phyloP scores from a whole-genome alignment of 2,113 vertebrate species.

The Emberiza fucata region DNA sequence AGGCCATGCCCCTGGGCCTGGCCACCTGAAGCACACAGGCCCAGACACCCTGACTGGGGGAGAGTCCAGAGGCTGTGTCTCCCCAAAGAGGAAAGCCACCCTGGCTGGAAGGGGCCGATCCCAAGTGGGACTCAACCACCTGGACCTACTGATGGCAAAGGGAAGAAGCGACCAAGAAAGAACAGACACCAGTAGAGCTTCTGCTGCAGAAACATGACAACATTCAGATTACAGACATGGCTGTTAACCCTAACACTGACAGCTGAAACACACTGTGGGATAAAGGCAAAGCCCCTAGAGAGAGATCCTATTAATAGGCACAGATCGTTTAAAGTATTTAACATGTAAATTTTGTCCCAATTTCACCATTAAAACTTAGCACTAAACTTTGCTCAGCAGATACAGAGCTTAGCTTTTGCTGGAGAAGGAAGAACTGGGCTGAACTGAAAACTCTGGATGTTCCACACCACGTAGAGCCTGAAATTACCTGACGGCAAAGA shows the following conservation, averaged over 20 bases:
- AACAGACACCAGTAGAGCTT: not conserved
- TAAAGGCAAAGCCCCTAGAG: not conserved
- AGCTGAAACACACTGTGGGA: not conserved
- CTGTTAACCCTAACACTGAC: not conserved
- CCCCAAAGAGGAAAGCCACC: not conserved
- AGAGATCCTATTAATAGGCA: not conserved
- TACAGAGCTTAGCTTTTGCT: not conserved
- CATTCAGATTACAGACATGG: fast-evolving
- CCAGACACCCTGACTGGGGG: fast-evolving
- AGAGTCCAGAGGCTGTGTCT: fast-evolving
- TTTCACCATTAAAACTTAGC: not conserved
- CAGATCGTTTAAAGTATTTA: not conserved
- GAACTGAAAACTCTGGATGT: not conserved
- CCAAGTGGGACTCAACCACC: not conserved
- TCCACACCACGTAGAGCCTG: not conserved
- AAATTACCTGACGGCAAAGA: not conserved
- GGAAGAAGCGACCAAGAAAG: fast-evolving
- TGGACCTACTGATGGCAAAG: fast-evolving
- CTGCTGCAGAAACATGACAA: not conserved
- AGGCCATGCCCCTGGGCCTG: fast-evolving
- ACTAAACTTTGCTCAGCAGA: not conserved
- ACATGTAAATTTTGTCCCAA: not conserved
- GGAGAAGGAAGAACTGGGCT: not conserved
- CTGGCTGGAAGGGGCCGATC: fast-evolving
- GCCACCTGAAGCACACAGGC: not conserved